Evolutionary conservation across 2,113 vertebrate species (phyloP), one percentile per base, ranked within the genome.

Genomic region (Cisticola juncidis): DNA sequence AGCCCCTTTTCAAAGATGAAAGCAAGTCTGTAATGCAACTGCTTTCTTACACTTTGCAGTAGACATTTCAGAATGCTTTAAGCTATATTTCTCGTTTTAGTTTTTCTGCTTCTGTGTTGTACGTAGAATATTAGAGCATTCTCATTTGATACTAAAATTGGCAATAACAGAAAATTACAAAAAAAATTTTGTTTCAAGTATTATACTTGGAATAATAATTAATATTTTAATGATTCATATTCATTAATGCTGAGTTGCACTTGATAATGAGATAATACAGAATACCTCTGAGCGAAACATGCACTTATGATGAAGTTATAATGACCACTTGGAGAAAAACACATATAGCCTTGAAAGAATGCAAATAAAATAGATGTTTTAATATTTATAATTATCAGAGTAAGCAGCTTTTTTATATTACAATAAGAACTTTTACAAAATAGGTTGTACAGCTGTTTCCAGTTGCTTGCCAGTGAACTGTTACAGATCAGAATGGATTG

Each of bases 331-430:
- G n/a, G 36, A 57, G 23, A 76, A 86, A 33, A 88, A 81, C 24
- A 1, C 62, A 66, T 79, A 25, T 25, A 73, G 24, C 14, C 47
- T 79, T 81, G 29, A 92, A 85, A 86, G 54, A 92, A 47, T 61
- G 57, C 65, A 81, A 82, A 65, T 81, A 51, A 92, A 96, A 80
- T 86, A 88, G 29, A 18, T 77, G 19, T 36, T 73, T 48, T 95
- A 96, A 85, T 94, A 76, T 86, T 91, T 86, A 69, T 93, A 95
- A 68, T 94, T 72, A 82, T 64, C 16, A 26, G 69, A 18, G 9
- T 50, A 92, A 26, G 36, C 23, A 94, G 19, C 57, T 80, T 96
- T 95, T 95, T 88, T 81, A 8, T 96, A 90, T 89, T 92, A 76
- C 61, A 51, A 61, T 95, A 94, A 93, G 69, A 88, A 56, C 42